A percentile compares a stretch with the other conserved stretches of the same genome.
Evolutionary conservation across 2,888 invertebrate species (phyloP).

Genomic region (Morinoia aosen): DNA sequence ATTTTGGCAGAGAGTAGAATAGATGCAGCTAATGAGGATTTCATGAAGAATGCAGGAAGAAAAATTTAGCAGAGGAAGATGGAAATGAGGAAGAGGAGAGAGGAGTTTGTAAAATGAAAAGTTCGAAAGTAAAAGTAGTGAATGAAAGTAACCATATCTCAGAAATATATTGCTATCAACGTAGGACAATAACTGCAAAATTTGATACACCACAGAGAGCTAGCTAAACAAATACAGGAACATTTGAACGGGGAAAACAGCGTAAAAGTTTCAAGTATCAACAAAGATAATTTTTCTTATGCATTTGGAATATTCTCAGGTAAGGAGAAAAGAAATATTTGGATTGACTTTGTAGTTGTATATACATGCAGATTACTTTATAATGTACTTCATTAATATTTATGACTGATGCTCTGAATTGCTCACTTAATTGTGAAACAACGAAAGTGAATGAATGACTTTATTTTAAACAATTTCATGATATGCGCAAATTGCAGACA

Average conservation of each 20-base stretch:
- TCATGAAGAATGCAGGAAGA: neutral
- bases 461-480: neutral
- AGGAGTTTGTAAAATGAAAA: neutral
- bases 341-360: neutral
- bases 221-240: neutral
- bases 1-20: slow-evolving; percentile 34
- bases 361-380: neutral
- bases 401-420: neutral
- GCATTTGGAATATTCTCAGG: neutral
- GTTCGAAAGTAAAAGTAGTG: neutral
- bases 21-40: neutral
- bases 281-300: neutral
- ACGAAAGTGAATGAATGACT: neutral
- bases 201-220: neutral
- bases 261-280: neutral
- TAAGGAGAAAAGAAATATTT: neutral
- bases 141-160: neutral
- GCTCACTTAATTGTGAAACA: neutral
- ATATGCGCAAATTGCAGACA: neutral
- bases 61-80: neutral
- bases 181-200: neutral
- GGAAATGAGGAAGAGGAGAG: neutral
- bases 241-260: neutral
- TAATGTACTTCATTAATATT: neutral
- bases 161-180: neutral